Evolutionary conservation across 1,140 invertebrate species (phyloP).

Genomic region (Plodia interpunctella): DNA sequence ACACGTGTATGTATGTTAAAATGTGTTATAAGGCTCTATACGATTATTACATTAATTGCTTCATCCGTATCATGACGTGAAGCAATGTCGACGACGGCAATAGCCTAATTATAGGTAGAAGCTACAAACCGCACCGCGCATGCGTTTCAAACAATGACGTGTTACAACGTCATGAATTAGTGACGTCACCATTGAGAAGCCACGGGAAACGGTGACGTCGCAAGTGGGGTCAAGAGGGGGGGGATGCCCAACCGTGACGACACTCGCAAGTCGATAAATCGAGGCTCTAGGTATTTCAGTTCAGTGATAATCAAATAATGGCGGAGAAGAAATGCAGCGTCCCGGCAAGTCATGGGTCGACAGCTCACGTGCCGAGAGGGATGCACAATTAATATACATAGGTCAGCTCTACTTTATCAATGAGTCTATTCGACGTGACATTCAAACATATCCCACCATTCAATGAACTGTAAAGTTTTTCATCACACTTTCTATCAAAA

Average conservation of each 20-base stretch:
- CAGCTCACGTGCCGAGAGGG: slow-evolving; percentile 43
- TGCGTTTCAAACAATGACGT: slow-evolving; percentile 52
- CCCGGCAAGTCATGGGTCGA: slow-evolving; percentile 61
- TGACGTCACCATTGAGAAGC: slow-evolving; percentile 42
- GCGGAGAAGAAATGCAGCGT: slow-evolving; percentile 32
- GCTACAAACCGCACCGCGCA: slow-evolving; percentile 32
- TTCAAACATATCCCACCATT: slow-evolving; percentile 32
- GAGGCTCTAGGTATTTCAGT: slow-evolving; percentile 42
- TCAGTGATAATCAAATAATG: slow-evolving; percentile 58
- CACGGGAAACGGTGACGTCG: slow-evolving; percentile 52
- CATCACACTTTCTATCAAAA: not conserved
- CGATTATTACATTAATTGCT: not conserved
- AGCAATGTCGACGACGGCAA: not conserved
- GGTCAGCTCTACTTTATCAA: slow-evolving; percentile 50
- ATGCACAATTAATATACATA: slow-evolving; percentile 30
- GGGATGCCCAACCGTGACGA: slow-evolving; percentile 38
- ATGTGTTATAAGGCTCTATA: not conserved
- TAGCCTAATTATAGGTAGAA: not conserved
- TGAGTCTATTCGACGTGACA: slow-evolving; percentile 52
- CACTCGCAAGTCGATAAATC: slow-evolving; percentile 40
- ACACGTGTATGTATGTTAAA: no score
- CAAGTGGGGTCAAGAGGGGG: slow-evolving; percentile 21
- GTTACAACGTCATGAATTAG: slow-evolving; percentile 39
- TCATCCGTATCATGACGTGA: not conserved
- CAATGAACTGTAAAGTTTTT: slow-evolving; percentile 23